A percentile compares a stretch with the other conserved stretches of the same genome.
phyloP scores from a whole-genome alignment of 2,888 invertebrate genomes.

The Xestobium rufovillosum region DNA sequence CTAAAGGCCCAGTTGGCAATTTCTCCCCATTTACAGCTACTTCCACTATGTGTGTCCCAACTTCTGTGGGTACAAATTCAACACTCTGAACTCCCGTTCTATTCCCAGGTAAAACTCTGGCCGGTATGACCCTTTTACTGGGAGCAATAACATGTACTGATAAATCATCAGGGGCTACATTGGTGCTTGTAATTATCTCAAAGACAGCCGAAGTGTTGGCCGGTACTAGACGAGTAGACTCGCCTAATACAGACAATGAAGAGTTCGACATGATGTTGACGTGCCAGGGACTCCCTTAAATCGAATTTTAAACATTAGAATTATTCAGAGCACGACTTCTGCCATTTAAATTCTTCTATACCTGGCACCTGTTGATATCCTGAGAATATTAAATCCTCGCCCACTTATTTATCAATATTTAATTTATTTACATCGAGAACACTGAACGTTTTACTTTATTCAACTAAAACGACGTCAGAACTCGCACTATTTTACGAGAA shows the following conservation, averaged over 20 bases:
- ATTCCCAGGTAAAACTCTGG: conserved; percentile 75
- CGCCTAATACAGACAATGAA: conserved; percentile 73
- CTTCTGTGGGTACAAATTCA: conserved; percentile 88
- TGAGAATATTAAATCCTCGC: too few species aligned
- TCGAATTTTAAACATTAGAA: conserved; percentile 4
- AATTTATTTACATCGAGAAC: too few species aligned
- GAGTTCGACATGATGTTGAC: conserved; percentile 77
- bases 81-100: conserved; percentile 71
- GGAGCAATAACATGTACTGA: conserved; percentile 72
- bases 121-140: conserved; percentile 73
- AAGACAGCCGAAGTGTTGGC: conserved; percentile 85
- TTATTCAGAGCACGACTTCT: too few species aligned
- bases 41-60: conserved; percentile 91
- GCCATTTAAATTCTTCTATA: too few species aligned
- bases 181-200: conserved; percentile 68
- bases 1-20: conserved; percentile 80
- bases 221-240: conserved; percentile 82
- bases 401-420: too few species aligned
- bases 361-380: too few species aligned
- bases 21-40: conserved; percentile 82
- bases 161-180: conserved; percentile 49
- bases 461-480: too few species aligned
- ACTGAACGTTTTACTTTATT: too few species aligned
- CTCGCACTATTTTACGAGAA: too few species aligned
- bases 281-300: conserved; percentile 88